Base-by-base conservation (phyloP, 2,797 vertebrate genomes). In the Cephalopachus bancanus region DNA sequence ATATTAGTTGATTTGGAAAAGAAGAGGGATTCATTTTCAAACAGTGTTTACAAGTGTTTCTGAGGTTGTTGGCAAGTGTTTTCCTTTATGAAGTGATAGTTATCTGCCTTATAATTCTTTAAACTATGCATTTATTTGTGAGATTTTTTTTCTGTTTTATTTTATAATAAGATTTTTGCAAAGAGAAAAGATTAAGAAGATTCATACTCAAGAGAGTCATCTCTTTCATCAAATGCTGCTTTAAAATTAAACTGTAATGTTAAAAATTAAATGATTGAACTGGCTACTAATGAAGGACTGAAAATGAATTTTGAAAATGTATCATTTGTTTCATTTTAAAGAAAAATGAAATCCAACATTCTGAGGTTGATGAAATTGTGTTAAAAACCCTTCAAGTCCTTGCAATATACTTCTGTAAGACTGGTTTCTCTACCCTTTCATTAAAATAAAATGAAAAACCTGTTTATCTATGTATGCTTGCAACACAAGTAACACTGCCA, bases 161-260 rank as follows among this genome's bases (percentile, higher is more conserved):
- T 83, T 76, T 62, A 19, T 51, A 37, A 30, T 44, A n/a, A 3
- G 4, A 85, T 44, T 55, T 86, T 75, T 84, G 30, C 4, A 44
- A 53, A 37, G 15, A n/a, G 11, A 53, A 44, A 62, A n/a, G 49
- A 71, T 11, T 51, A 78, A 37, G 24, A 72, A 67, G 2, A 17
- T 69, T 7, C 24, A 60, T 44, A 57, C 28, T 17, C 11, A 83
- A 14, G 12, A 75, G n/a, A 57, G 28, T 65, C 15, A n/a, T 51
- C 37, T 80, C 14, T 86, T 93, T 80, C 75, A 87, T 60, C 33
- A 81, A 87, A 83, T 65, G 10, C 89, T 83, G 65, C 55, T 69
- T 96, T 83, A 64, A 93, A 93, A 75, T 75, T 75, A 78, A 87
- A 49, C 26, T 49, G 2, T 37, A 30, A 44, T 78, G 37, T 44